A percentile compares a stretch with the other conserved stretches of the same genome.
These are phyloP conservation scores for Andrena bicolor DNA, from an alignment of 2,888 invertebrate species.

Conservation along the genomic window DNA sequence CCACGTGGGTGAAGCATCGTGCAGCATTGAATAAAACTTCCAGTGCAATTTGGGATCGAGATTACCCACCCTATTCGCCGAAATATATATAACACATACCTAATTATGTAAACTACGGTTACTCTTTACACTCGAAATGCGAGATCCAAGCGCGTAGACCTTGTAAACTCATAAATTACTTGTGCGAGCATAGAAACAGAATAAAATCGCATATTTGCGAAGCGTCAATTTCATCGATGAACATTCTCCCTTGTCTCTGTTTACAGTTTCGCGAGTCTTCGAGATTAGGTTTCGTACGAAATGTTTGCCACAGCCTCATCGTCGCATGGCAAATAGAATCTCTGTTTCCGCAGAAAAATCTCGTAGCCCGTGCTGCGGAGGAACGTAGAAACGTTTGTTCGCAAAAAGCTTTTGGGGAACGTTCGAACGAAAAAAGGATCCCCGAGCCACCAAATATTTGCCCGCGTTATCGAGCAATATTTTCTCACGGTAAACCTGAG, in stretches of 20 bases:
- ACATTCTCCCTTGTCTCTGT: too few relatives aligned
- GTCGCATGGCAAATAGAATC: background rate
- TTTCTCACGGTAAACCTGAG: conserved; percentile 6
- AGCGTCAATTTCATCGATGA: too few relatives aligned
- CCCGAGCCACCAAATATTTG: conserved; percentile 34
- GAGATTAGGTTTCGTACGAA: too few relatives aligned
- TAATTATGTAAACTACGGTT: background rate
- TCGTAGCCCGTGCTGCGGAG: background rate
- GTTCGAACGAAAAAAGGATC: background rate
- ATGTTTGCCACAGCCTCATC: background rate
- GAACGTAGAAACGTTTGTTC: background rate
- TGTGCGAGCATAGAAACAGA: too few relatives aligned
- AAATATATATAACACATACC: too few relatives aligned
- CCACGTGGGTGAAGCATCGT: too few relatives aligned
- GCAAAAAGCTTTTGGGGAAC: background rate
- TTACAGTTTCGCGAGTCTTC: too few relatives aligned
- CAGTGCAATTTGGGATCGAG: background rate
- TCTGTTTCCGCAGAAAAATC: background rate
- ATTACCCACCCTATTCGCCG: background rate
- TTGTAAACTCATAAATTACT: too few relatives aligned
- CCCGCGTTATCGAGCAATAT: conserved; percentile 14
- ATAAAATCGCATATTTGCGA: too few relatives aligned
- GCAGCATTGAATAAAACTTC: background rate
- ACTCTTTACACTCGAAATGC: background rate
- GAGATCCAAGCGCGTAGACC: too few relatives aligned